These are phyloP conservation scores for Neosilurus mollespiculum DNA, from an alignment of 2,797 vertebrate species.

Conservation along the genomic window DNA sequence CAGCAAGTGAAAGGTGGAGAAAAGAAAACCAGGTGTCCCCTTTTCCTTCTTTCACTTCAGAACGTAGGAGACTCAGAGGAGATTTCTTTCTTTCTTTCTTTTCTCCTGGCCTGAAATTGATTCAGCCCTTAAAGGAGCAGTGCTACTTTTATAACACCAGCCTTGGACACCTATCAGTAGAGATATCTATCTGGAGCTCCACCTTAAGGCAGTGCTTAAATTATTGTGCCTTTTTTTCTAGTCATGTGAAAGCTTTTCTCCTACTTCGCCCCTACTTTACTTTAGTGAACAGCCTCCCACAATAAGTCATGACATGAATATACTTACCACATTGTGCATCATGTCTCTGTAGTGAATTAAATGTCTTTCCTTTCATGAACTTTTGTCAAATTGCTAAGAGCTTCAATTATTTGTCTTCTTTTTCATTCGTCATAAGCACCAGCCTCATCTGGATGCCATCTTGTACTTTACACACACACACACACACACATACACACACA, in stretches of 20 bases:
- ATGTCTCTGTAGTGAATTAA: background rate
- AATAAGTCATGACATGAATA: background rate
- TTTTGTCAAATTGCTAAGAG: background rate
- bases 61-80: too few species aligned
- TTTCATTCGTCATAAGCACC: background rate
- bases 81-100: too few species aligned
- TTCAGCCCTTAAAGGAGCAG: too few species aligned
- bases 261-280: background rate
- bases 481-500: background rate
- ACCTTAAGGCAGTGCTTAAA: too few species aligned
- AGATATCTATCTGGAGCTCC: too few species aligned
- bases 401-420: background rate
- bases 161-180: too few species aligned
- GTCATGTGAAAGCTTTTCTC: background rate
- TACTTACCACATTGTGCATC: background rate
- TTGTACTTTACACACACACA: background rate
- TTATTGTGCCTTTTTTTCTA: background rate
- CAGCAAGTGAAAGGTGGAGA: too few species aligned
- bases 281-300: background rate
- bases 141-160: too few species aligned
- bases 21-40: too few species aligned
- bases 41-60: too few species aligned
- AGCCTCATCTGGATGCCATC: background rate
- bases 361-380: background rate
- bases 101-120: too few species aligned